These are phyloP conservation scores for Ennomos fuscantarius DNA, from an alignment of 2,888 invertebrate species.

Conservation along the genomic window DNA sequence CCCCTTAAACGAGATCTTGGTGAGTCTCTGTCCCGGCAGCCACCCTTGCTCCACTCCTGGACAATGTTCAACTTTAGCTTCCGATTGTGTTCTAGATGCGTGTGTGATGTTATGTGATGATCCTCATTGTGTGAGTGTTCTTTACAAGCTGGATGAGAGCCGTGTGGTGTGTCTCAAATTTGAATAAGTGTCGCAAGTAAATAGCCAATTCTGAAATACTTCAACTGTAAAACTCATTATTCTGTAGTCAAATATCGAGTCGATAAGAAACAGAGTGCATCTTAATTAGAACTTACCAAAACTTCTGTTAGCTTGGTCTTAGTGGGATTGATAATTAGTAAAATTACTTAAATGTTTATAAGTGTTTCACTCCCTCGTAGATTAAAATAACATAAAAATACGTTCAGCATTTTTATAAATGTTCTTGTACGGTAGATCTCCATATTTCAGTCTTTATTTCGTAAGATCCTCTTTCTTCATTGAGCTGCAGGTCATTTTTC, in stretches of 20 bases:
- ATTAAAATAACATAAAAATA: background rate
- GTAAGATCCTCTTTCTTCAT: too few species aligned
- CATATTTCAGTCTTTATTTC: too few species aligned
- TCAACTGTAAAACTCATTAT: slow-evolving; percentile 21
- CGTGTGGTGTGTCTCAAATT: slow-evolving; percentile 46
- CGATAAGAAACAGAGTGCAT: slow-evolving; percentile 10
- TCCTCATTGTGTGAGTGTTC: slow-evolving; percentile 48
- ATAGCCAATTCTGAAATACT: slow-evolving; percentile 32
- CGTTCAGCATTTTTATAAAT: slow-evolving; percentile 9
- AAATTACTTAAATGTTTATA: slow-evolving; percentile 8
- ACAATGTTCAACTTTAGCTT: slow-evolving; percentile 72
- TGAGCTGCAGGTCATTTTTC: too few species aligned
- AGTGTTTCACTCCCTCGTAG: background rate
- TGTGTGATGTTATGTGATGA: slow-evolving; percentile 41
- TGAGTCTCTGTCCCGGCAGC: slow-evolving; percentile 83
- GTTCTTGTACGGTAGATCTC: background rate
- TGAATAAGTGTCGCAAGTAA: slow-evolving; percentile 29
- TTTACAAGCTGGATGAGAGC: slow-evolving; percentile 55
- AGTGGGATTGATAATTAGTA: slow-evolving; percentile 18
- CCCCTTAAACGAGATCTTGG: slow-evolving; percentile 81
- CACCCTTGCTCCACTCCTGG: slow-evolving; percentile 81
- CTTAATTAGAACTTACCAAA: slow-evolving; percentile 56
- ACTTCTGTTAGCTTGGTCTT: slow-evolving; percentile 53
- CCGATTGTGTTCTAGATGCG: slow-evolving; percentile 58
- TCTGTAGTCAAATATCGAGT: slow-evolving; percentile 20